These are phyloP conservation scores for Malurus melanocephalus DNA, from an alignment of 2,113 vertebrate genomes.

Conservation along the genomic window DNA sequence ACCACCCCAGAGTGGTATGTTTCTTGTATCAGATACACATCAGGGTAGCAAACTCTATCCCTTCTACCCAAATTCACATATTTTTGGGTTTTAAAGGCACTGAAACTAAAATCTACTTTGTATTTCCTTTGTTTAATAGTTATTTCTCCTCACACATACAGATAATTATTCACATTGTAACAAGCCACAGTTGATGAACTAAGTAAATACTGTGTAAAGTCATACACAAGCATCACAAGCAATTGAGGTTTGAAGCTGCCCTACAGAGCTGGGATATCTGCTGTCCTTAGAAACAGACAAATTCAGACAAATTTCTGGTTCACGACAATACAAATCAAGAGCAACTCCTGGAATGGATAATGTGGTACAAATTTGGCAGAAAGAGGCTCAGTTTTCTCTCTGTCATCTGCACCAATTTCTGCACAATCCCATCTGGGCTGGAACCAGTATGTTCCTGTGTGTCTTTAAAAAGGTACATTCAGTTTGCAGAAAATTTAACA, in stretches of 20 bases:
- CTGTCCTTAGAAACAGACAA: neutral
- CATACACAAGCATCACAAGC: neutral
- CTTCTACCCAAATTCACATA: neutral
- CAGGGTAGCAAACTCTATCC: neutral
- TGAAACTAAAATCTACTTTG: neutral
- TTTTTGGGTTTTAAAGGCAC: neutral
- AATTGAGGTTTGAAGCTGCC: neutral
- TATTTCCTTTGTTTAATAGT: neutral
- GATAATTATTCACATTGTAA: neutral
- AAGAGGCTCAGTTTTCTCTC: neutral
- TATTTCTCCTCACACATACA: neutral
- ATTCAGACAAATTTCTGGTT: neutral
- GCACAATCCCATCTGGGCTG: neutral
- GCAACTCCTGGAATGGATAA: neutral
- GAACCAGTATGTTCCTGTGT: neutral
- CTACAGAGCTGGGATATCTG: neutral
- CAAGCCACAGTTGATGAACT: neutral
- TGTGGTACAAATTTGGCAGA: neutral
- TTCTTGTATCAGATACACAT: neutral
- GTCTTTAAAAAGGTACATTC: neutral
- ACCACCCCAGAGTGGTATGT: neutral
- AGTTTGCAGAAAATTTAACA: neutral
- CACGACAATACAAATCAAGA: neutral
- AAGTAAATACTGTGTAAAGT: neutral
- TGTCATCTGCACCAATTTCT: neutral